phyloP scores from a whole-genome alignment of 2,113 vertebrate species.

The Phylloscopus whistleri region DNA sequence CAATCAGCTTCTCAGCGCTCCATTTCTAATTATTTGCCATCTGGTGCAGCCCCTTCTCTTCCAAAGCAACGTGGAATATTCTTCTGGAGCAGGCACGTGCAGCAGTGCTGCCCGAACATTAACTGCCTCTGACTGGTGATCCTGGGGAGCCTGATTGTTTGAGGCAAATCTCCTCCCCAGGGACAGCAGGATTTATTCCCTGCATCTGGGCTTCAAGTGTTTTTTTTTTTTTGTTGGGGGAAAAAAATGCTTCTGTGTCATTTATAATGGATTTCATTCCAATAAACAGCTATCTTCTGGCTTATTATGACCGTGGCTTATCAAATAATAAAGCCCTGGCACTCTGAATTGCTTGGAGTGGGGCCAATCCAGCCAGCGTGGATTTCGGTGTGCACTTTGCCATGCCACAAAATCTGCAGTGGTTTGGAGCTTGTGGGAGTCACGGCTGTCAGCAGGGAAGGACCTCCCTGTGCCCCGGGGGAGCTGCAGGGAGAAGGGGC shows the following conservation, averaged over 20 bases:
- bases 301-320: not conserved
- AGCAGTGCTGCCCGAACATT: not conserved
- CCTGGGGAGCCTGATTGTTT: not conserved
- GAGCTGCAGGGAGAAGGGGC: conserved; percentile 38
- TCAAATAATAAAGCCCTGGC: conserved; percentile 39
- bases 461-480: not conserved
- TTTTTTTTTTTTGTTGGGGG: not conserved
- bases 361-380: not conserved
- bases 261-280: conserved; percentile 32
- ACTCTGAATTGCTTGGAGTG: not conserved
- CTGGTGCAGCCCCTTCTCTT: not conserved
- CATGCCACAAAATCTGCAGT: not conserved
- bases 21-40: conserved; percentile 38
- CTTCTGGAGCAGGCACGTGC: not conserved
- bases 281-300: not conserved
- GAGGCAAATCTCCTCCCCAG: conserved; percentile 1
- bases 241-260: not conserved
- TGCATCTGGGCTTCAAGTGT: not conserved
- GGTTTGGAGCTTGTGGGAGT: not conserved
- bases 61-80: not conserved
- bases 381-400: not conserved
- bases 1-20: not conserved
- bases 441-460: not conserved
- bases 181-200: conserved; percentile 22
- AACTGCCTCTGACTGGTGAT: not conserved